Base-by-base conservation (phyloP, 2,888 invertebrate genomes). In the Nycteola revayana region DNA sequence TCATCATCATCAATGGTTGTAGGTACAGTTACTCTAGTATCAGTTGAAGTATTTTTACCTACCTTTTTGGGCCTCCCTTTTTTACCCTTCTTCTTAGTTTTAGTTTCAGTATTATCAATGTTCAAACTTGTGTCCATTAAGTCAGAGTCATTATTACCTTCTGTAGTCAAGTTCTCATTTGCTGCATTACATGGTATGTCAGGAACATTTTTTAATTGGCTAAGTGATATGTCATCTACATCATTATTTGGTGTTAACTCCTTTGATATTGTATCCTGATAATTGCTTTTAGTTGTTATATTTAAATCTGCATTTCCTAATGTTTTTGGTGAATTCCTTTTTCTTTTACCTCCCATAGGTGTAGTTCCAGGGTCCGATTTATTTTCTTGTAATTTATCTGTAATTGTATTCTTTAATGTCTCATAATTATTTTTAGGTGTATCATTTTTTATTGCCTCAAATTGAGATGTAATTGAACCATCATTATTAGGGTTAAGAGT, bases 221-320 rank as follows among this genome's bases (percentile, higher is more conserved):
- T 80, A 17, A 82, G 54, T 32, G 59, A 69, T 28, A 77, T 47
- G 35, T 82, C 60, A 64, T 79, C 82, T 21, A 42, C 52, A 28
- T 68, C 68, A 55, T 71, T 64, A 43, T 59, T 57, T 9, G 17
- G n/a, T n/a, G n/a, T n/a, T n/a, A n/a, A n/a, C n/a, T n/a, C n/a
- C n/a, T n/a, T n/a, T 34, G 27, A 36, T 21, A 31, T 22, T 35
- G 32, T 27, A 36, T 27, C 36, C 54, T 39, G 7, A 21, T 30
- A 17, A 31, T 21, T 2, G 28, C 8, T 7, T 36, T 21, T 22
- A 11, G 11, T 17, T 38, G 14, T 21, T 20, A 22, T 9, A 8
- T 27, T 14, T n/a, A 3, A 1, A 2, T 32, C 21, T 7, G 2
- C n/a, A 25, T 22, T 20, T 14, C 5, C 14, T 14, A 14, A 14